A percentile compares a stretch with the other conserved stretches of the same genome.
phyloP scores from a whole-genome alignment of 35 echinoderm and acorn worm genomes.

The Eucidaris tribuloides region DNA sequence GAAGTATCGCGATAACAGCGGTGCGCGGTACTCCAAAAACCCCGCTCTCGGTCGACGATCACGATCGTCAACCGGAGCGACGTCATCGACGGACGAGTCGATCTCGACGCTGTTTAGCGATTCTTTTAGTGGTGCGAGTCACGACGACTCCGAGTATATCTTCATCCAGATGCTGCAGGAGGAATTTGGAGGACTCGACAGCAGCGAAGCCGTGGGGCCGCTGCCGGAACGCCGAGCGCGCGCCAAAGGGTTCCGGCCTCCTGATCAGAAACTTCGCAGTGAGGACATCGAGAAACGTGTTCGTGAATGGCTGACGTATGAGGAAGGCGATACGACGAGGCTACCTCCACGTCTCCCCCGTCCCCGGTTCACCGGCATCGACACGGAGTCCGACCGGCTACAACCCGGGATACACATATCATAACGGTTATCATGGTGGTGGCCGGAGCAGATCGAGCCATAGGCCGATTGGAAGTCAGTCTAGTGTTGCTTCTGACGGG shows the following conservation, averaged over 20 bases:
- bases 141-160: constrained; percentile 71
- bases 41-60: background rate
- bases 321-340: constrained; percentile 21
- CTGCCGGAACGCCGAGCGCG: constrained; percentile 6
- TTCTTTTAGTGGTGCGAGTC: constrained; percentile 16
- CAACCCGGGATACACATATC: background rate
- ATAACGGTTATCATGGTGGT: background rate
- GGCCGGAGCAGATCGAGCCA: background rate
- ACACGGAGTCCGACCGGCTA: background rate
- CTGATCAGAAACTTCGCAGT: constrained; percentile 62
- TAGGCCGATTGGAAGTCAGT: background rate
- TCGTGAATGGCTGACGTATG: constrained; percentile 73
- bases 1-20: background rate
- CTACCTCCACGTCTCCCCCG: background rate
- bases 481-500: constrained; percentile 8
- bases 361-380: background rate
- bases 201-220: background rate
- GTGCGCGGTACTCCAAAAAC: constrained; percentile 33
- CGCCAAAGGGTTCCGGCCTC: background rate
- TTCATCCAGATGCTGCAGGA: constrained; percentile 96
- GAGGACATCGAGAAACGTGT: constrained; percentile 93
- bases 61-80: background rate
- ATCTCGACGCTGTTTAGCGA: constrained; percentile 24
- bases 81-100: constrained; percentile 9
- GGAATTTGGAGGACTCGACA: constrained; percentile 61